A percentile compares a stretch with the other conserved stretches of the same genome.
Evolutionary conservation across 2,797 vertebrate species (phyloP).

Genomic region (Florisuga fusca): DNA sequence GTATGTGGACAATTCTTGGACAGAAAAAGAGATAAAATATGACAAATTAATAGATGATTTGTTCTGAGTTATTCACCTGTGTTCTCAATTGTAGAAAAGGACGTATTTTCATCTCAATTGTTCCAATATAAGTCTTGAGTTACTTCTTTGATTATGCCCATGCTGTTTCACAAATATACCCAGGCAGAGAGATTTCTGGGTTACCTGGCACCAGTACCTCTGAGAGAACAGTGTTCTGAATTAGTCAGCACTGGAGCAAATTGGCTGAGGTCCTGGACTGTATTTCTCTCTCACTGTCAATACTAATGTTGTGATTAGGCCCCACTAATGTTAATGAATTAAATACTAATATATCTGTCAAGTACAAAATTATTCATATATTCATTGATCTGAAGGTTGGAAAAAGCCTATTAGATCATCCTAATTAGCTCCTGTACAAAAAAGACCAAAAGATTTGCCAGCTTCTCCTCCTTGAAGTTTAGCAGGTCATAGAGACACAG

Average conservation of each 20-base stretch:
- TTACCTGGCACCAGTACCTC: background rate
- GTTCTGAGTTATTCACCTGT: background rate
- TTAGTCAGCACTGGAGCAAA: background rate
- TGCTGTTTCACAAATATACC: background rate
- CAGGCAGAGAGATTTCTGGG: background rate
- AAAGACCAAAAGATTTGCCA: background rate
- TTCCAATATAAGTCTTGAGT: background rate
- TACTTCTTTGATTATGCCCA: background rate
- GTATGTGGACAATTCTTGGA: background rate
- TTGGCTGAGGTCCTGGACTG: background rate
- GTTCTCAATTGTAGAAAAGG: background rate
- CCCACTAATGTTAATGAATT: background rate
- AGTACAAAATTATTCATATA: background rate
- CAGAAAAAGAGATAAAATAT: background rate
- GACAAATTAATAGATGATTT: background rate
- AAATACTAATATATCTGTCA: background rate
- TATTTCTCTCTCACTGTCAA: background rate
- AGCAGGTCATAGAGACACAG: background rate
- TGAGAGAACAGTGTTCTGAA: background rate
- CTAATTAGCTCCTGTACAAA: fast-evolving
- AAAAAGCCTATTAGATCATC: background rate
- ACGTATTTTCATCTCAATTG: background rate
- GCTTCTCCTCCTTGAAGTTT: background rate
- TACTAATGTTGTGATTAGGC: background rate
- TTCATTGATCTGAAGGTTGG: background rate